Evolutionary conservation across 30 jellyfish, hydroid and myxozoan genomes (phyloP).

Genomic region (Turritopsis dohrnii): DNA sequence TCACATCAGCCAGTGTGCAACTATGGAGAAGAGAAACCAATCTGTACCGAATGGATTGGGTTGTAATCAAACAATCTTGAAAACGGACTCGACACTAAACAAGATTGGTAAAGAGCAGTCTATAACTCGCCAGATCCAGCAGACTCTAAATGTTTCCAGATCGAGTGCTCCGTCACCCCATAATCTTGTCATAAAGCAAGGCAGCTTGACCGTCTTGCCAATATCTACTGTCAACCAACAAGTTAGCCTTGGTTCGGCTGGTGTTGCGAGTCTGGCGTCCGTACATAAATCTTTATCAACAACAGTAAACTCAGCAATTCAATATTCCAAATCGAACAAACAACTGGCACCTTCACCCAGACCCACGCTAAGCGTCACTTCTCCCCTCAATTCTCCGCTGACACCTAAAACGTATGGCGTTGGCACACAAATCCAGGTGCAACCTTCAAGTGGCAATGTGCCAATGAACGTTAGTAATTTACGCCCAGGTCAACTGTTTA

Average conservation of each 20-base stretch:
- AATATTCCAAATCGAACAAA: no score
- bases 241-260: not conserved
- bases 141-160: not conserved
- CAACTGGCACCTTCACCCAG: not conserved
- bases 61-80: not conserved
- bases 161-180: not conserved
- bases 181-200: not conserved
- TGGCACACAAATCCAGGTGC: not conserved
- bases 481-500: not conserved
- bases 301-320: not conserved
- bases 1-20: not conserved
- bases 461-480: not conserved
- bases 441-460: not conserved
- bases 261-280: not conserved
- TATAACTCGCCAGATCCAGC: not conserved
- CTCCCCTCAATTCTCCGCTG: conserved; percentile 14
- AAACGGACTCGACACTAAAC: not conserved
- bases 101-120: not conserved
- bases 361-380: not conserved
- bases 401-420: not conserved
- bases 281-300: not conserved
- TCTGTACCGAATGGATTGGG: not conserved
- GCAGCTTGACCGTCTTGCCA: not conserved
- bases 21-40: not conserved
- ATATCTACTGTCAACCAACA: not conserved